Percentiles rank a stretch among this genome's conserved stretches.
Evolutionary conservation across 2,113 vertebrate species (phyloP).

Genomic region (Isichthys henryi): DNA sequence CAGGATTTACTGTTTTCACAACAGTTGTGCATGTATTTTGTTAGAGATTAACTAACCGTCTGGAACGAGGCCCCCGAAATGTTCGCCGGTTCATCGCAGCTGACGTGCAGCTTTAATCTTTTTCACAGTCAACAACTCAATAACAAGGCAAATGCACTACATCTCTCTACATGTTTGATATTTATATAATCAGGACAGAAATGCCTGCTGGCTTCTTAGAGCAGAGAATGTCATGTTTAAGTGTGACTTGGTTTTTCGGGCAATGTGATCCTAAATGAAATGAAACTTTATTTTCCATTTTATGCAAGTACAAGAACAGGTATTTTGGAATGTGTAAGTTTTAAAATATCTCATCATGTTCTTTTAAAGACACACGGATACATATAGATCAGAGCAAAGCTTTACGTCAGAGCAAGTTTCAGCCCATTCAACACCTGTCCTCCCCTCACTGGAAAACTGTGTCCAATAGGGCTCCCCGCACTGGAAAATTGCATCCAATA

Average conservation of each 20-base stretch:
- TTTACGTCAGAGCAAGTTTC: background rate
- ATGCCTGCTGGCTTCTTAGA: background rate
- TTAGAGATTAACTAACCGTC: slow-evolving; percentile 16
- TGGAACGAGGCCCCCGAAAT: slow-evolving; percentile 2
- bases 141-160: background rate
- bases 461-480: no score
- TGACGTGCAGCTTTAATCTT: background rate
- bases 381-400: background rate
- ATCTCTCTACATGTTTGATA: background rate
- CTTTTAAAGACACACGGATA: background rate
- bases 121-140: background rate
- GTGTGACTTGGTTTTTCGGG: background rate
- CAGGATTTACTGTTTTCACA: slow-evolving; percentile 19
- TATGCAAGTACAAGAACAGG: background rate
- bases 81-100: background rate
- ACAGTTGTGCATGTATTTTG: slow-evolving; percentile 16
- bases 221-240: background rate
- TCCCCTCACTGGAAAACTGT: background rate
- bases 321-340: background rate
- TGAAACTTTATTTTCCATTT: background rate
- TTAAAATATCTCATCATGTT: background rate
- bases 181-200: background rate
- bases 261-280: background rate
- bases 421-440: slow-evolving; percentile 64
- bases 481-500: no score